Evolutionary conservation across 1,140 invertebrate genomes (phyloP), one percentile per base, ranked within the genome.

Genomic region (Plodia interpunctella): DNA sequence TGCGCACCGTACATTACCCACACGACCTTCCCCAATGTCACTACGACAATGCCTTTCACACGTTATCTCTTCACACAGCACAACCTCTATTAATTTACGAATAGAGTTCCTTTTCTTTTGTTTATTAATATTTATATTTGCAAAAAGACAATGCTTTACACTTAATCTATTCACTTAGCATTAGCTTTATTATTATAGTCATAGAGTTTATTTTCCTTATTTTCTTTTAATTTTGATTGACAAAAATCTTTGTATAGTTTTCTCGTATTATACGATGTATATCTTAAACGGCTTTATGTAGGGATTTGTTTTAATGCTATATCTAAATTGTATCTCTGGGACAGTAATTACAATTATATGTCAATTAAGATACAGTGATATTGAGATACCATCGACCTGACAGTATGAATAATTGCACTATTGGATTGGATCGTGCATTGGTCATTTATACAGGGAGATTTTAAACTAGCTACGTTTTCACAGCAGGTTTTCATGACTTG

Each of bases 1-100:
- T 73, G 68, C 65, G 55, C 55, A 61, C 72, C 18, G 21, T 78
- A 73, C 66, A 30, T 32, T 52, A n/a, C 60, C 59, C 62, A 63
- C 63, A 63, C 32, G 38, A 76, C 76, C 76, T 78, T 74, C 66
- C 65, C 38, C 71, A 76, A 76, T 78, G 76, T 74, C 73, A 63
- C 64, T 50, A 60, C 53, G 72, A 74, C 74, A 74, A 72, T 71
- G 68, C 55, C 60, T 57, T 62, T 64, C 59, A 53, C 55, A 57
- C 50, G 59, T 38, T 13, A 32, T 19, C 49, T 61, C 63, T 65
- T 32, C 0, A 10, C 17, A 0, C 19, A 32, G 0, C 0, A 8
- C 20, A 65, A 69, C 51, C 56, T 59, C 55, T 60, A 9, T 60
- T 60, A 32, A 57, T 63, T 60, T 67, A 67, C 65, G 64, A 44